Percentiles rank a stretch among this genome's conserved stretches.
Evolutionary conservation across 1,140 invertebrate genomes (phyloP).

Genomic region (Cotesia glomerata): DNA sequence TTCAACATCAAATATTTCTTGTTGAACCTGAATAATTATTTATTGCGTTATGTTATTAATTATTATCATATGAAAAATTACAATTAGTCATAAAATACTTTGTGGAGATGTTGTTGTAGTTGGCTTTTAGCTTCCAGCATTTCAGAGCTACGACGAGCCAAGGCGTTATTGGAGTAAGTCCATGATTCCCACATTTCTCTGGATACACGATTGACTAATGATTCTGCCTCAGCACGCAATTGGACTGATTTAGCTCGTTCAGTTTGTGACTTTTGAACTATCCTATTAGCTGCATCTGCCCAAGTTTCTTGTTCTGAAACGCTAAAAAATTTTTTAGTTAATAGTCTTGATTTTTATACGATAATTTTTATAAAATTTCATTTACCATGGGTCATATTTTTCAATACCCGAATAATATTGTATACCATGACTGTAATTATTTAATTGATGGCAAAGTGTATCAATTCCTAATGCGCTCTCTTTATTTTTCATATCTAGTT

Average conservation of each 20-base stretch:
- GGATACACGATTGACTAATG: conserved; percentile 79
- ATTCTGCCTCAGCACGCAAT: conserved; percentile 79
- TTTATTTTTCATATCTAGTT: conserved; percentile 88
- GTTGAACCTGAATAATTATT: conserved; percentile 61
- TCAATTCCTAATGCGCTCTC: conserved; percentile 88
- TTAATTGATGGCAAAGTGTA: conserved; percentile 84
- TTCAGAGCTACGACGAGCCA: conserved; percentile 78
- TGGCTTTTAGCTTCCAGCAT: conserved; percentile 86
- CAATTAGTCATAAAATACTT: conserved; percentile 48
- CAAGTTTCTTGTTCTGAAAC: conserved; percentile 82
- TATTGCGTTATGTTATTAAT: neutral
- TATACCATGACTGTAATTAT: conserved; percentile 83
- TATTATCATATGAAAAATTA: neutral
- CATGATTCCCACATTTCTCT: conserved; percentile 91
- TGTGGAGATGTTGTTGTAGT: conserved; percentile 75
- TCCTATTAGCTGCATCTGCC: conserved; percentile 84
- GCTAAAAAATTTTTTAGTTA: conserved; percentile 45
- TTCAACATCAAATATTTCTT: conserved; percentile 72
- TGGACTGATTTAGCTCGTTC: conserved; percentile 83
- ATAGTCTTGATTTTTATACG: too few relatives aligned
- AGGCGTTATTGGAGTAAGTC: conserved; percentile 83
- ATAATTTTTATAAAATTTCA: neutral
- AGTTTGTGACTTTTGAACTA: conserved; percentile 82
- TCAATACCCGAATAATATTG: conserved; percentile 92
- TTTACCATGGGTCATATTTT: conserved; percentile 84